Evolutionary conservation across 2,113 vertebrate genomes (phyloP).

Genomic region (Platichthys flesus): DNA sequence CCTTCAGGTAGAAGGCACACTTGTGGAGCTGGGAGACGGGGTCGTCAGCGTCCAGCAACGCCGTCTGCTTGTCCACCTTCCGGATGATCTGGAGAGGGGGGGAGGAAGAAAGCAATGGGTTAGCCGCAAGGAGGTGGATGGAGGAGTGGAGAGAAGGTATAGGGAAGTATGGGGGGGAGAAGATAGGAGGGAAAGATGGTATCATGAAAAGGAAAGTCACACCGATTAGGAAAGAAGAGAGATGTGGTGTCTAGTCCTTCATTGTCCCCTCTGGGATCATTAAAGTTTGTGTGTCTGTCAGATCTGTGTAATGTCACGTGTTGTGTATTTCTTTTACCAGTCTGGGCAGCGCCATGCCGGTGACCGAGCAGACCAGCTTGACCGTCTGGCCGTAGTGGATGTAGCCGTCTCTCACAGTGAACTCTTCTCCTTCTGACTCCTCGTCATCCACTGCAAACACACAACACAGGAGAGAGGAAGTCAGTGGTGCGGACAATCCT

Average conservation of each 20-base stretch:
- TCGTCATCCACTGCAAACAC: conserved; percentile 93
- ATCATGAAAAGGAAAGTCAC: too few species aligned
- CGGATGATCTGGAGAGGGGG: conserved; percentile 90
- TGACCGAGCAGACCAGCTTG: conserved; percentile 98
- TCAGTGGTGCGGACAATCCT: background rate
- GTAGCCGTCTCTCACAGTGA: conserved; percentile 98
- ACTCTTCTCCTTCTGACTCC: conserved; percentile 99
- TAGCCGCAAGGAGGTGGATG: too few species aligned
- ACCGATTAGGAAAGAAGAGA: too few species aligned
- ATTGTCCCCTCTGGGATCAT: too few species aligned
- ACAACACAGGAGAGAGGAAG: conserved; percentile 14
- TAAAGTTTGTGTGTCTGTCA: too few species aligned
- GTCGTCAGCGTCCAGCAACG: conserved; percentile 96
- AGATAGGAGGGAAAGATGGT: background rate
- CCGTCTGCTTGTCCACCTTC: conserved; percentile 99
- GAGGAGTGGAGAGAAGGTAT: too few species aligned
- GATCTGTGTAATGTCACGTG: background rate
- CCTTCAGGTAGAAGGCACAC: conserved; percentile 99
- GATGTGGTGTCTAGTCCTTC: too few species aligned
- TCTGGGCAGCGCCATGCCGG: conserved; percentile 98
- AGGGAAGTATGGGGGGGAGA: background rate
- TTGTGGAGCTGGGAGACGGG: conserved; percentile 99
- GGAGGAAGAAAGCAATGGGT: background rate
- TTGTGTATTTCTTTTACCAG: conserved; percentile 85
- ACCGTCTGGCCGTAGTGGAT: conserved; percentile 99